Percentiles rank a stretch among this genome's conserved stretches.
These are phyloP conservation scores for Ceratina japonica DNA, from an alignment of 1,140 invertebrate genomes.

Conservation along the genomic window DNA sequence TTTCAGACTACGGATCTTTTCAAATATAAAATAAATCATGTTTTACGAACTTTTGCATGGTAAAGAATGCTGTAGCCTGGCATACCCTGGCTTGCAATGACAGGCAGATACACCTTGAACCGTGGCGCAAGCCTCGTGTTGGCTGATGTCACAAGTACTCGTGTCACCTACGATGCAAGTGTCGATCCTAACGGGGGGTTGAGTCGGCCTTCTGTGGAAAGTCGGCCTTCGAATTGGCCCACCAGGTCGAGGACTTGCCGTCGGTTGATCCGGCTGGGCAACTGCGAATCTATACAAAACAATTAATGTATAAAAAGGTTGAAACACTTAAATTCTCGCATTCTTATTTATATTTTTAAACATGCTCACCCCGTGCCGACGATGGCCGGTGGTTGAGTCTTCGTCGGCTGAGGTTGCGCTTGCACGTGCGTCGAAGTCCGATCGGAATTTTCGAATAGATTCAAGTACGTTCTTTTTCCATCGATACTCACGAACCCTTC, in stretches of 20 bases:
- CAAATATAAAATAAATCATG: not conserved
- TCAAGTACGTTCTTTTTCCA: conserved; percentile 92
- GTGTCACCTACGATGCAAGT: conserved; percentile 96
- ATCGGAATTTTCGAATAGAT: conserved; percentile 85
- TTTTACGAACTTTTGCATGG: conserved; percentile 85
- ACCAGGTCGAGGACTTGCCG: conserved; percentile 60
- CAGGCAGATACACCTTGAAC: conserved; percentile 95
- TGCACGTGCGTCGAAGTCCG: conserved; percentile 60
- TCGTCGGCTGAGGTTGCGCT: conserved; percentile 71
- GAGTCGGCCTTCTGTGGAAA: conserved; percentile 81
- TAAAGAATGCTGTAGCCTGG: conserved; percentile 86
- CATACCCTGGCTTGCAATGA: conserved; percentile 92
- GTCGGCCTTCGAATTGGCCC: conserved; percentile 75
- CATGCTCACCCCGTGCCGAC: conserved; percentile 79
- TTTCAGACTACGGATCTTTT: not conserved
- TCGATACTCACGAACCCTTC: conserved; percentile 96
- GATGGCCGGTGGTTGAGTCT: conserved; percentile 66
- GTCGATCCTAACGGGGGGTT: conserved; percentile 89
- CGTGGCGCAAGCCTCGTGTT: conserved; percentile 93
- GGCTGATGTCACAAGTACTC: conserved; percentile 92
- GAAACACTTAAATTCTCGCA: not conserved
- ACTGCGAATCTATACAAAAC: conserved; percentile 67
- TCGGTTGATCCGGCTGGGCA: conserved; percentile 67
- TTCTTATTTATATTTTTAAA: not conserved
- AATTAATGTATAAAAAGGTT: not conserved